Evolutionary conservation across 2,888 invertebrate species (phyloP).

Genomic region (Tortrix viridana): DNA sequence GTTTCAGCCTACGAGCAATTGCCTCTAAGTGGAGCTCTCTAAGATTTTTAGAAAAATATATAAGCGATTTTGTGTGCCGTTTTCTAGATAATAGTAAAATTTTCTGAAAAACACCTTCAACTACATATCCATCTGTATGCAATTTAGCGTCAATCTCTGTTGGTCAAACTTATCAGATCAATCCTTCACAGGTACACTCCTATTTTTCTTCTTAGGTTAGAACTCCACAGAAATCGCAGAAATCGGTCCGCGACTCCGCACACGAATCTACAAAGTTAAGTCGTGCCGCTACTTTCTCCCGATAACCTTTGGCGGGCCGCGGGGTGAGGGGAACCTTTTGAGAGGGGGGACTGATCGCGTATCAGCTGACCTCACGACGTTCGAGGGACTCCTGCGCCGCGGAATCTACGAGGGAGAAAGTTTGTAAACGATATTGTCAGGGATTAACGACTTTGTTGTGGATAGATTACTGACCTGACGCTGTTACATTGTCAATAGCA

Average conservation of each 20-base stretch:
- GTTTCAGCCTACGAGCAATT: too few relatives aligned
- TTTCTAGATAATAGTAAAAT: too few relatives aligned
- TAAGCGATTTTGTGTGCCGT: too few relatives aligned
- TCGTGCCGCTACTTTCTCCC: slow-evolving; percentile 29
- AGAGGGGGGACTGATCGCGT: slow-evolving; percentile 27
- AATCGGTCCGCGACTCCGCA: background rate
- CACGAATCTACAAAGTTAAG: slow-evolving; percentile 10
- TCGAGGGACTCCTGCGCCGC: slow-evolving; percentile 27
- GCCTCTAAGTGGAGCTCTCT: too few relatives aligned
- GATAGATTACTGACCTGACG: background rate
- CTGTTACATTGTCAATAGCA: too few relatives aligned
- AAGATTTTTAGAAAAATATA: too few relatives aligned
- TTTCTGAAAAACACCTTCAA: too few relatives aligned
- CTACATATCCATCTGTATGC: too few relatives aligned
- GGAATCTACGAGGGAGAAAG: slow-evolving; percentile 28
- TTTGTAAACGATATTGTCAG: slow-evolving; percentile 7
- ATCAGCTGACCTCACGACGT: slow-evolving; percentile 37
- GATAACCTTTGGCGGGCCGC: slow-evolving; percentile 28
- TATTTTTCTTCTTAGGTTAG: too few relatives aligned
- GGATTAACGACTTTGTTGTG: background rate
- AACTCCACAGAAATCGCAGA: background rate
- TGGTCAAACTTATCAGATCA: too few relatives aligned
- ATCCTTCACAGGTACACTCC: too few relatives aligned
- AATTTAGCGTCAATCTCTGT: too few relatives aligned
- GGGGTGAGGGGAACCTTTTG: slow-evolving; percentile 3